Conservation (phyloP, 1,140 invertebrate genomes). For the Nasonia longicornis region DNA sequence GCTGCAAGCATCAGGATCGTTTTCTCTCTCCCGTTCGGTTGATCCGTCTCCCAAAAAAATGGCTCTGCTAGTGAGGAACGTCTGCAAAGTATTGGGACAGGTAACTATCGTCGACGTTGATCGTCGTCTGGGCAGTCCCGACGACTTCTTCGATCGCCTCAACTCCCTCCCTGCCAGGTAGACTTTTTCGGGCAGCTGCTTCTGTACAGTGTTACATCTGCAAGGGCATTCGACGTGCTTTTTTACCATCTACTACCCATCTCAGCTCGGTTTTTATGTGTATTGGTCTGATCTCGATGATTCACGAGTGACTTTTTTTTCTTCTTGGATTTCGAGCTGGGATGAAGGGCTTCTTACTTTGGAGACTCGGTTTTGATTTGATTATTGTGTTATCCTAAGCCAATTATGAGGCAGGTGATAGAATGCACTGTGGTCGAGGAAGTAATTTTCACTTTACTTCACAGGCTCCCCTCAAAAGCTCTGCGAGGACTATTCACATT, state of each 20-base stretch:
- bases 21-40: slow-evolving; percentile 1
- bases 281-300: neutral
- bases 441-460: slow-evolving; percentile 16
- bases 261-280: neutral
- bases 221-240: slow-evolving; percentile 44
- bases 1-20: neutral
- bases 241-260: neutral
- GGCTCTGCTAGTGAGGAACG: slow-evolving; percentile 64
- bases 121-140: neutral
- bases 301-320: neutral
- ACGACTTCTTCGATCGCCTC: neutral
- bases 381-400: neutral
- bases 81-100: slow-evolving; percentile 63
- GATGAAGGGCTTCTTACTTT: neutral
- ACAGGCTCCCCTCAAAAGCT: slow-evolving; percentile 58
- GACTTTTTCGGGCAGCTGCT: neutral
- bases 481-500: slow-evolving; percentile 56
- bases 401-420: neutral
- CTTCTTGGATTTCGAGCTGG: neutral
- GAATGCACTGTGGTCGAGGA: neutral
- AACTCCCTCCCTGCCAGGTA: neutral
- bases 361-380: neutral
- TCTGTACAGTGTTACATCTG: neutral
- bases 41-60: slow-evolving; percentile 54
- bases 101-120: slow-evolving; percentile 52